Conservation (phyloP, 2,113 vertebrate genomes). For the Apeltes quadracus region DNA sequence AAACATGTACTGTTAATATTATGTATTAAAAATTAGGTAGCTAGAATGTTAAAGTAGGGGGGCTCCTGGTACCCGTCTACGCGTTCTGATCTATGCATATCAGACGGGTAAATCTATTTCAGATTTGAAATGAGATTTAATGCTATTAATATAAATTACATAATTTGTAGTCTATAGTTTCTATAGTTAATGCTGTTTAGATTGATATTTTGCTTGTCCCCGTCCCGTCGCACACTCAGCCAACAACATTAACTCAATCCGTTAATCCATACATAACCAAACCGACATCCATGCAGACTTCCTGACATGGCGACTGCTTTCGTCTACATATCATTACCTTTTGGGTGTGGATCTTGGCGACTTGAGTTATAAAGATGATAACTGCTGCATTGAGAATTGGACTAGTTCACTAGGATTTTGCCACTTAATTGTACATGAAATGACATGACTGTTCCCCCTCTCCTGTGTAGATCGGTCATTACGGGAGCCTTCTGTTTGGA, state of each 20-base stretch:
- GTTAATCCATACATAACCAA: not conserved
- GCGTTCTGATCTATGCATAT: not conserved
- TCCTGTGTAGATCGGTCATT: slow-evolving; percentile 65
- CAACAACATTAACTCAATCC: slow-evolving; percentile 1
- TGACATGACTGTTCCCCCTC: not conserved
- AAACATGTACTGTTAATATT: not conserved
- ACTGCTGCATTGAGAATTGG: not conserved
- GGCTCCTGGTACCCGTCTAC: not conserved
- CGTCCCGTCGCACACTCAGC: not conserved
- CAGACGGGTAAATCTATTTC: not conserved
- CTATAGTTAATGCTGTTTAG: not conserved
- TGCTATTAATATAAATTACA: not conserved
- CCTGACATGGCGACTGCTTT: not conserved
- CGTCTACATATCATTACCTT: not conserved
- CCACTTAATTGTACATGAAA: not conserved
- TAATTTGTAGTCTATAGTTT: not conserved
- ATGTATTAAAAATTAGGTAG: not conserved
- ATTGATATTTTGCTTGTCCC: not conserved
- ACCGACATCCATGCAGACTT: slow-evolving; percentile 5
- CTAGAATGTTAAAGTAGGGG: not conserved
- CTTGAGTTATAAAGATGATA: not conserved
- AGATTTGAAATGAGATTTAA: not conserved
- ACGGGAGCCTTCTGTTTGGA: slow-evolving; percentile 40
- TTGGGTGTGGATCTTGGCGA: not conserved
- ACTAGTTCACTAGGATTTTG: not conserved